Evolutionary conservation across 2,113 vertebrate genomes (phyloP).

Genomic region (Cyanoderma ruficeps): DNA sequence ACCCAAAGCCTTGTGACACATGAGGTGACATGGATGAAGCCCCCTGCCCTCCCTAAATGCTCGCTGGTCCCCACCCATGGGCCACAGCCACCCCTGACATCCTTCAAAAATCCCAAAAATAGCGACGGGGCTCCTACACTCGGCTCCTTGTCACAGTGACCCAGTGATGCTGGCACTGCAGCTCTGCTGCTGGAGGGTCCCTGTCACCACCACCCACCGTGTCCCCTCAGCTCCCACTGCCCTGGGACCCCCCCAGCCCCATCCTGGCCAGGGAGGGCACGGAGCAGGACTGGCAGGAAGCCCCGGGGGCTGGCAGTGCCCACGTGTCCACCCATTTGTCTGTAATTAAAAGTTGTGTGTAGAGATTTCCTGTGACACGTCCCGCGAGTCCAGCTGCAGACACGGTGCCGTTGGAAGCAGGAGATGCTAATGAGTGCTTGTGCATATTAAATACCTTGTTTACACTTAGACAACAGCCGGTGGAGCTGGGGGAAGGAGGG

Average conservation of each 20-base stretch:
- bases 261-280: neutral
- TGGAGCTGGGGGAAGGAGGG: slow-evolving; percentile 35
- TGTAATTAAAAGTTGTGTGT: slow-evolving; percentile 75
- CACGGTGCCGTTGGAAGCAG: slow-evolving; percentile 36
- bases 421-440: slow-evolving; percentile 74
- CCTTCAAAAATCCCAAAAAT: neutral
- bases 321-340: slow-evolving; percentile 63
- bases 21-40: neutral
- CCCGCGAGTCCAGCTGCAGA: slow-evolving; percentile 72
- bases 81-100: neutral
- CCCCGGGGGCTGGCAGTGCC: neutral
- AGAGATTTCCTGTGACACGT: slow-evolving; percentile 72
- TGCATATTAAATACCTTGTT: slow-evolving; percentile 77
- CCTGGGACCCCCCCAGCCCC: neutral
- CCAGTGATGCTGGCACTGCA: accelerated
- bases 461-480: slow-evolving; percentile 66
- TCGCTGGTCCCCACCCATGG: neutral
- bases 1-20: neutral
- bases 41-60: neutral
- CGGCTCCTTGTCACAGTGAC: accelerated
- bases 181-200: neutral
- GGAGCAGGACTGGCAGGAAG: neutral
- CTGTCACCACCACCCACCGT: accelerated
- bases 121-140: neutral
- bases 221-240: accelerated